These are phyloP conservation scores for Cataglyphis altisquamis DNA, from an alignment of 2,888 invertebrate species.

Conservation along the genomic window DNA sequence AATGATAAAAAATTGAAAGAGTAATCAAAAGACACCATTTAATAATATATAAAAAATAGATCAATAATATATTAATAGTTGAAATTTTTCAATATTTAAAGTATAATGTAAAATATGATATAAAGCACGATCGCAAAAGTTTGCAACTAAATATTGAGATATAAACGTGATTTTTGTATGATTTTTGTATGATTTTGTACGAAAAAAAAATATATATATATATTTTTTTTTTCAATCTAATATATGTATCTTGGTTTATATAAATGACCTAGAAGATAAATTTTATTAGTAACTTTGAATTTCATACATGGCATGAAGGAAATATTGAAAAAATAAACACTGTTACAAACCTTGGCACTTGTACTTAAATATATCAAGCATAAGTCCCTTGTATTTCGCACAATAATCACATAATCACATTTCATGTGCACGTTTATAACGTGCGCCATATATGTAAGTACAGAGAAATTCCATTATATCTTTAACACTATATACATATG, in stretches of 20 bases:
- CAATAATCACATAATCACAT: conserved; percentile 44
- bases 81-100: not conserved
- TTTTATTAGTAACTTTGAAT: not conserved
- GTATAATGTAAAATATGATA: conserved; percentile 7
- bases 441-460: conserved; percentile 63
- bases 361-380: conserved; percentile 54
- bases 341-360: conserved; percentile 43
- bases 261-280: not conserved
- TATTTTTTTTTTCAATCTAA: conserved; percentile 11
- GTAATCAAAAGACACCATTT: not conserved
- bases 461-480: conserved; percentile 55
- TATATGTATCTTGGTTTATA: not conserved
- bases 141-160: not conserved
- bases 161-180: not conserved
- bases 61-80: not conserved
- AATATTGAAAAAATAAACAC: conserved; percentile 15
- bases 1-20: conserved; percentile 3
- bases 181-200: not conserved
- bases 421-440: conserved; percentile 22
- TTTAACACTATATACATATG: conserved; percentile 73
- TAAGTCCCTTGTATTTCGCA: conserved; percentile 56
- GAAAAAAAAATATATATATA: conserved; percentile 16
- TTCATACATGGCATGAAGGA: not conserved
- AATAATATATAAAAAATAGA: not conserved
- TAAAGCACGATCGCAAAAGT: not conserved